Evolutionary conservation across 2,888 invertebrate genomes (phyloP), one percentile per base, ranked within the genome.

Genomic region (Nephrotoma flavescens): DNA sequence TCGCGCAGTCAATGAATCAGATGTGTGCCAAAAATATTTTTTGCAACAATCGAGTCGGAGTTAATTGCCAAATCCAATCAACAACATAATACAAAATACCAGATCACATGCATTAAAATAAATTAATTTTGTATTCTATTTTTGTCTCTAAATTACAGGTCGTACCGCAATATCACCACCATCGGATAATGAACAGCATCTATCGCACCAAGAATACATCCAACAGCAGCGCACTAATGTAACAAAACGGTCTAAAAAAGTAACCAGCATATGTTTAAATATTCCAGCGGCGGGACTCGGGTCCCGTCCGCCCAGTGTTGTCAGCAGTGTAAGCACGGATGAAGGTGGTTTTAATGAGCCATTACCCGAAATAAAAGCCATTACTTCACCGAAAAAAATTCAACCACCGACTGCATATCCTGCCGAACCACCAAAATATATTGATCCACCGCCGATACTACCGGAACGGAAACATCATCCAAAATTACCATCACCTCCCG

Each of bases 271-370:
- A 88, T 94, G 93, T 41, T 91, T 95, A 86, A 94, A 94, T 90
- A 92, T 94, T 90, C 94, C 94, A 88, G 94, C 94, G 12, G 94
- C 94, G 31, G 94, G 94, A 42, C 89, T 94, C 88, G 94, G 94
- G 89, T 94, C 92, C 87, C 93, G 93, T 88, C 94, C 93, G 89
- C 92, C 95, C 12, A 95, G 95, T 88, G 94, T 95, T 87, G 93
- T 95, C 86, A 95, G 95, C 89, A 93, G 93, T 88, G 88, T 89
- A n/a, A 91, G 90, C 86, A 94, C 94, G 41, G 95, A 95, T 90
- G 95, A 95, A 89, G 95, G 95, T 86, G 95, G 95, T 86, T 95
- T 95, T 92, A 95, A 95, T 91, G 95, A 95, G 91, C 95, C 95
- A 41, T 94, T 94, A 88, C 95, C 95, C 15, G 95, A 94, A 91